Evolutionary conservation across 2,888 invertebrate species (phyloP).

Genomic region (Nemotelus pantherinus): DNA sequence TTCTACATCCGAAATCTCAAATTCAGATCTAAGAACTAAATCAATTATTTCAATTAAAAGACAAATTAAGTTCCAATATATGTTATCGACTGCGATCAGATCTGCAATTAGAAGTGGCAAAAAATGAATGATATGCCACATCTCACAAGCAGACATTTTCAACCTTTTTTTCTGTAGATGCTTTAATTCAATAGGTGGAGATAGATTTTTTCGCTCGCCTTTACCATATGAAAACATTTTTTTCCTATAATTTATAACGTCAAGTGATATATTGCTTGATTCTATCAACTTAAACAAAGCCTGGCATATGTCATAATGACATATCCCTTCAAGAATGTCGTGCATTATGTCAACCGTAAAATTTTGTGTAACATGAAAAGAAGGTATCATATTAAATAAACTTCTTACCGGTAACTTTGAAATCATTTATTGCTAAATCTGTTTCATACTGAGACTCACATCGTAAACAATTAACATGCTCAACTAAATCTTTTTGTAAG

Average conservation of each 20-base stretch:
- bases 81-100: slow-evolving; percentile 44
- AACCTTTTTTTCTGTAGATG: slow-evolving; percentile 44
- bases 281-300: neutral
- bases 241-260: slow-evolving; percentile 45
- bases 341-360: slow-evolving; percentile 25
- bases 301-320: neutral
- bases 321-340: slow-evolving; percentile 19
- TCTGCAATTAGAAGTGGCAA: slow-evolving; percentile 48
- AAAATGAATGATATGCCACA: slow-evolving; percentile 45
- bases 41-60: slow-evolving; percentile 45
- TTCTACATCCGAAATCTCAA: slow-evolving; percentile 18
- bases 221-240: slow-evolving; percentile 48
- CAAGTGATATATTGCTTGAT: slow-evolving; percentile 30
- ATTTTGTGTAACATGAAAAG: slow-evolving; percentile 20
- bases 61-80: slow-evolving; percentile 39
- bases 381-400: slow-evolving; percentile 6
- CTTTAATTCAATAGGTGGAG: slow-evolving; percentile 42
- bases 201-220: slow-evolving; percentile 47
- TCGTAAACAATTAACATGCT: neutral
- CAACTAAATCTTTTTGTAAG: neutral
- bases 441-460: neutral
- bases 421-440: neutral
- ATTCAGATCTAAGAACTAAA: slow-evolving; percentile 30
- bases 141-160: slow-evolving; percentile 48
- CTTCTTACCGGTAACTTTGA: neutral